Evolutionary conservation across 92 coral and sea anemone genomes (phyloP), one percentile per base, ranked within the genome.

Genomic region (Porites lobata): DNA sequence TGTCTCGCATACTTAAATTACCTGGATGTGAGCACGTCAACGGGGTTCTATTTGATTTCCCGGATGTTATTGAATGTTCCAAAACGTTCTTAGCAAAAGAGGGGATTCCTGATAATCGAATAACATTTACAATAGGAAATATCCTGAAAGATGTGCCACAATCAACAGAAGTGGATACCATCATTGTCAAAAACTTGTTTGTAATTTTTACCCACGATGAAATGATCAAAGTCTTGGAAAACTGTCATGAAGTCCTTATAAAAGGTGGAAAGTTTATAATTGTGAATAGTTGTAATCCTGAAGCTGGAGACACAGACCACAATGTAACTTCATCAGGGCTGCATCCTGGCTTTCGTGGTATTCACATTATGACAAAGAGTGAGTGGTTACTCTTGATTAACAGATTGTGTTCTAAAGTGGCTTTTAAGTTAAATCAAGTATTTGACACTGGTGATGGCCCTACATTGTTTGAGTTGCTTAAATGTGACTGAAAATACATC

Each of bases 11-110:
- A 38, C 85, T 93, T 21, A 85, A 89, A 68, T 62, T 72, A 9
- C 92, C 94, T 1, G 92, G 85, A 50, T 91, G 96, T 76, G 92
- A 85, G 29, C 79, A 91, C 59, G 65, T 84, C 32, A 86, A 88
- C 53, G 96, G 96, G 11, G 59, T 77, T 32, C 76, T 90, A 32
- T 62, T 73, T 19, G 69, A 82, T 19, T 71, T 82, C n/a, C 86
- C 86, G 19, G 70, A 82, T 71, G 78, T 82, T 21, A 20, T 71
- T 58, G 58, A 29, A 21, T 71, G 69, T 15, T 71, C 78, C 0
- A 29, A 82, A 20, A 18, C 3, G 57, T 58, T 70, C 77, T 12
- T 82, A 14, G 69, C 86, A 47, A 47, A 54, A n/a, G 79, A 70
- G 69, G 22, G 57, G 4, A 26, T 69, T n/a, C 10, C 86, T 1